These are phyloP conservation scores for Pammene aurita DNA, from an alignment of 2,888 invertebrate species.

Conservation along the genomic window DNA sequence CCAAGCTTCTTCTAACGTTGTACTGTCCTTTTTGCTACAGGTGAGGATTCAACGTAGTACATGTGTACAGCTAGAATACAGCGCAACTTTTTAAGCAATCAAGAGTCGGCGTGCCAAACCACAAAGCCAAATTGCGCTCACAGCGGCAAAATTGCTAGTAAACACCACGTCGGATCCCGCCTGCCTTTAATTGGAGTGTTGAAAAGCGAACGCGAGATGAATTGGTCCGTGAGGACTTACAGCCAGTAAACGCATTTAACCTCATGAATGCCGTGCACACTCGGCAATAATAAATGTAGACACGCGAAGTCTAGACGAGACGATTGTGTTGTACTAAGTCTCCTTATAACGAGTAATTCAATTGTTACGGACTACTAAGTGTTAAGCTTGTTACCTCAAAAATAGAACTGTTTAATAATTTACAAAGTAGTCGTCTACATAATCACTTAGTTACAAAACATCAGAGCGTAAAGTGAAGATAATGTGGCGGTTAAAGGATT, in stretches of 20 bases:
- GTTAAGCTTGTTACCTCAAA: too few species aligned
- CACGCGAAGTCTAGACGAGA: background rate
- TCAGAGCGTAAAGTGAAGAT: too few species aligned
- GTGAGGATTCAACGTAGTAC: background rate
- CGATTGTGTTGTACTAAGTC: too few species aligned
- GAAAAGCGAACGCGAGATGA: constrained; percentile 1
- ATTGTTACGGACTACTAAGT: too few species aligned
- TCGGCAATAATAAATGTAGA: too few species aligned
- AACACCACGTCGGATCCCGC: constrained; percentile 9
- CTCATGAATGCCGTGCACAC: background rate
- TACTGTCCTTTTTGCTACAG: too few species aligned
- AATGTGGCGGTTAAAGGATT: too few species aligned
- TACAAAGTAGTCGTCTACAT: too few species aligned
- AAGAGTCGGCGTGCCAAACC: constrained; percentile 14
- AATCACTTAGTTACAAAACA: too few species aligned
- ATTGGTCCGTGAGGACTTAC: constrained; percentile 1
- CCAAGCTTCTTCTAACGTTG: too few species aligned
- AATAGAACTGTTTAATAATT: too few species aligned
- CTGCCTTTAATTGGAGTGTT: constrained; percentile 21
- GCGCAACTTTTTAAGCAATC: constrained; percentile 22
- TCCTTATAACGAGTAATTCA: background rate
- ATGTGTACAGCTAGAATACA: background rate
- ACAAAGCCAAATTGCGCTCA: constrained; percentile 20
- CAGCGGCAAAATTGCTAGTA: constrained; percentile 21
- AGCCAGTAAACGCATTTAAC: background rate